Evolutionary conservation across 2,888 invertebrate genomes (phyloP), one percentile per base, ranked within the genome.

Genomic region (Cynaeus angustus): DNA sequence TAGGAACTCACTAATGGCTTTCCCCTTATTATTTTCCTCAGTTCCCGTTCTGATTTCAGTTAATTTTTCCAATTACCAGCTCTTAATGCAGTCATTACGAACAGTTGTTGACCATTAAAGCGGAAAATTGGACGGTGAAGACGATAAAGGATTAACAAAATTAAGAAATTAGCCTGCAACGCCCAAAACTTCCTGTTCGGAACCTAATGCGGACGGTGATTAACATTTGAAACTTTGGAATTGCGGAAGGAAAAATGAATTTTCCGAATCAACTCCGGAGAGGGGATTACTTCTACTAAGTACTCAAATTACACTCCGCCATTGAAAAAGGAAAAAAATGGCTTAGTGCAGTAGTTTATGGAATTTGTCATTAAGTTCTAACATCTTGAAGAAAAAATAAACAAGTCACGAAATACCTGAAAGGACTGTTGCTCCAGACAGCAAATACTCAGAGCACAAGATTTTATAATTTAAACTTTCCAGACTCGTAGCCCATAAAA

Each of bases 11-110:
- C 69, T 70, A 76, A 75, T 73, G 74, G 69, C 70, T 64, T 72
- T 72, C 71, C 71, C 70, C 68, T 73, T 75, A 75, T 78, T 74
- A 77, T 75, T 77, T 75, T 71, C 72, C 70, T 69, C 67, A 68
- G 61, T 73, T 72, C 73, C 72, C 70, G 71, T 73, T 76, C 74
- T 66, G 72, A 75, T 76, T 76, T 74, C 72, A 75, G 75, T 77
- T 77, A 75, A 77, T 79, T 80, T 80, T 80, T 80, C 78, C 79
- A 80, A 79, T 80, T 79, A 79, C 78, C 77, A 75, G 74, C 75
- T 77, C 76, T 74, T 75, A 79, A 78, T 78, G 76, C 73, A 75
- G 80, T 78, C 80, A 78, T 81, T 80, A 81, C 74, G 70, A 80
- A 80, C 81, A 81, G 78, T 81, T 78, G 81, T 74, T 77, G 78